phyloP scores from a whole-genome alignment of 2,113 vertebrate species.

The Brachypodius melanocephalos region DNA sequence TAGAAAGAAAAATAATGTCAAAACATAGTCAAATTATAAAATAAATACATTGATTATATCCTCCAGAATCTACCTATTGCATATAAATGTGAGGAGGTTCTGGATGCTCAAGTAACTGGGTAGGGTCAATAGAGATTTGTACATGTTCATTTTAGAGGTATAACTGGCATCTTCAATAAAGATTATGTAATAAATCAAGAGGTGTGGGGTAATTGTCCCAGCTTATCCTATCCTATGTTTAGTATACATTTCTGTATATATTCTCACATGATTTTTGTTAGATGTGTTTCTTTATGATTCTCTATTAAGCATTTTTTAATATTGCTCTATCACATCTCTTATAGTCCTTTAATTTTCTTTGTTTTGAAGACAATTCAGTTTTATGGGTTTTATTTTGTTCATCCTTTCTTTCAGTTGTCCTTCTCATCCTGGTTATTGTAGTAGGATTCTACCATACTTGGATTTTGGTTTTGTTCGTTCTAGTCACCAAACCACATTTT shows the following conservation, averaged over 20 bases:
- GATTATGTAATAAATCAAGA: not conserved
- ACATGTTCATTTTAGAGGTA: not conserved
- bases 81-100: not conserved
- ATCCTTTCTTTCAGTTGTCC: not conserved
- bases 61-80: not conserved
- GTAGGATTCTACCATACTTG: not conserved
- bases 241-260: not conserved
- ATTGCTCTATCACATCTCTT: not conserved
- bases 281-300: not conserved
- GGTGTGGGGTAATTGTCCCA: not conserved
- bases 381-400: not conserved
- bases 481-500: not conserved
- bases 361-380: not conserved
- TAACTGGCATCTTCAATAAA: not conserved
- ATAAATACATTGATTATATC: not conserved
- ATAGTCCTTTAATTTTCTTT: not conserved
- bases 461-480: not conserved
- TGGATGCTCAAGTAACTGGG: not conserved
- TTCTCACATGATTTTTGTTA: not conserved
- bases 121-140: not conserved
- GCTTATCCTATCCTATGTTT: not conserved
- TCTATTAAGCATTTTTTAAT: not conserved
- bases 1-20: not conserved
- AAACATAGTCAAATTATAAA: not conserved
- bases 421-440: not conserved